Base-by-base conservation (phyloP, 2,888 invertebrate species). In the Meteorus cinctellus region DNA sequence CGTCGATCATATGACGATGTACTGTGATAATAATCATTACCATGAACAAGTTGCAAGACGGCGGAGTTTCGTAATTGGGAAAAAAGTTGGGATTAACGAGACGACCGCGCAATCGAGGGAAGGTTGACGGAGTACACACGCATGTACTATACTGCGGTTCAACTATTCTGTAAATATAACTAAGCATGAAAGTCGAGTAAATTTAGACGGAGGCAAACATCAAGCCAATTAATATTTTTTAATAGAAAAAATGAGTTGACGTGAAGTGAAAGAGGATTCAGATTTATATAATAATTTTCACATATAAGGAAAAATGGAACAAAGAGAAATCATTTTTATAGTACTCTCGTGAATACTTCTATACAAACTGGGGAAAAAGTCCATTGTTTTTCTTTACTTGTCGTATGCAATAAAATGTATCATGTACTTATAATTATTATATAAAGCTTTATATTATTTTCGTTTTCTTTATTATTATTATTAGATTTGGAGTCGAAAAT, bases 51-150 rank as follows among this genome's bases (percentile, higher is more conserved):
- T 27, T n/a, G 29, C 16, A 66, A 48, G 51, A 63, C 36, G 29
- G 31, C 70, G 19, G 71, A 75, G 60, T 75, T 75, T 63, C 71
- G 63, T 66, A 71, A 75, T 75, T 75, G 66, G 59, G 59, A 75
- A 75, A 66, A 66, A 75, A 71, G 66, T 70, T 16, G 48, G 31
- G 34, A 8, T 75, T 72, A 72, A 71, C 65, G 66, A n/a, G 66
- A 71, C 59, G 48, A 31, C 31, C 63, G 27, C 10, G n/a, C 27
- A 14, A 63, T 31, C 5, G 31, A 31, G 31, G 0, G 1, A 24
- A 19, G 6, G 55, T n/a, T 36, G 59, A 51, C 8, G 34, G 59
- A 45, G 59, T 24, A 27, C 36, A 63, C n/a, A 51, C 31, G 62
- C 60, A n/a, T 48, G n/a, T 16, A 16, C 62, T 36, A 31, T 55